Percentiles rank a stretch among this genome's conserved stretches.
These are phyloP conservation scores for Stomatorhinus walkeri DNA, from an alignment of 2,797 vertebrate genomes.

Conservation along the genomic window DNA sequence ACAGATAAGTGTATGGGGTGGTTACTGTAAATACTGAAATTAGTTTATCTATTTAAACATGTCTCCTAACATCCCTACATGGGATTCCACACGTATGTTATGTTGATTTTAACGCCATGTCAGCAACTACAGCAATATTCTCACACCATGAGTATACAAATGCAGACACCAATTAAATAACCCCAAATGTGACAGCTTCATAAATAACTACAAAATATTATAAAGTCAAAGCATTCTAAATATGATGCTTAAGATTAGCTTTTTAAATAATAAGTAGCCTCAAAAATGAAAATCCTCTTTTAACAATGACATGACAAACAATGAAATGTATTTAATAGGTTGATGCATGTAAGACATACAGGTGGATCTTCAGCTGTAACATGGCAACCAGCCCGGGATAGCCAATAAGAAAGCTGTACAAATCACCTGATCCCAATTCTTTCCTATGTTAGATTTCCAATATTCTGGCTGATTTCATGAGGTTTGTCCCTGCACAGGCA, in stretches of 20 bases:
- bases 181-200: background rate
- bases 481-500: background rate
- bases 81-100: background rate
- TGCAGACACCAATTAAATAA: background rate
- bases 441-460: background rate
- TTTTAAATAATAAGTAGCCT: background rate
- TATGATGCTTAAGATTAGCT: background rate
- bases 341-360: background rate
- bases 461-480: background rate
- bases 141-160: background rate
- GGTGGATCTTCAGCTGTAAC: background rate
- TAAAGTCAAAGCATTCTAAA: background rate
- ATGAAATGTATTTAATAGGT: background rate
- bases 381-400: background rate
- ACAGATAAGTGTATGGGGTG: background rate
- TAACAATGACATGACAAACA: background rate
- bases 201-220: background rate
- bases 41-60: background rate
- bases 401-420: background rate
- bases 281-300: background rate
- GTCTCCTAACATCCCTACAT: background rate
- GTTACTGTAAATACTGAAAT: background rate
- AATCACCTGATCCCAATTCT: background rate
- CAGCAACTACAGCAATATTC: background rate
- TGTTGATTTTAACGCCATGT: background rate